Conservation (phyloP, 2,888 invertebrate species). For the Scrobipalpa costella region DNA sequence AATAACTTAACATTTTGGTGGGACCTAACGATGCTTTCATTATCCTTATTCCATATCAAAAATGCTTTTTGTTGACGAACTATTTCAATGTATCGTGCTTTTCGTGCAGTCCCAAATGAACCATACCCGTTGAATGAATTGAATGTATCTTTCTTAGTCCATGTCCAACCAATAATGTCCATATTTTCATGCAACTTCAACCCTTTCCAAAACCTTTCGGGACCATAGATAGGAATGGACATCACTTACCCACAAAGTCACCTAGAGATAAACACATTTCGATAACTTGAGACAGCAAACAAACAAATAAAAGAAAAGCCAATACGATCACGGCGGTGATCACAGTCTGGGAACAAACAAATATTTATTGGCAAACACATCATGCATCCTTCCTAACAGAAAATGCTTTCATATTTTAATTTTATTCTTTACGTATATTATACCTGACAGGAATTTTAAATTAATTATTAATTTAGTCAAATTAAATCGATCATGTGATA, state of each 20-base stretch:
- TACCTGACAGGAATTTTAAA: too few relatives aligned
- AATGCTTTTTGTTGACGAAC: background rate
- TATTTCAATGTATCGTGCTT: constrained; percentile 42
- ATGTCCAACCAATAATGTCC: too few relatives aligned
- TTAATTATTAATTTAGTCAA: background rate
- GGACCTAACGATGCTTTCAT: background rate
- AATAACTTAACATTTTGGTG: too few relatives aligned
- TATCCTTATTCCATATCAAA: background rate
- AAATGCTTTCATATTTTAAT: background rate
- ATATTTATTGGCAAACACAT: constrained; percentile 80
- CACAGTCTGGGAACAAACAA: constrained; percentile 47
- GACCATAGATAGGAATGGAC: constrained; percentile 48
- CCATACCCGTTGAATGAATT: constrained; percentile 50
- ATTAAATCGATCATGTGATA: background rate
- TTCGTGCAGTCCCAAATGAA: constrained; percentile 58
- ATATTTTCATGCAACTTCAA: constrained; percentile 35
- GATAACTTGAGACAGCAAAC: constrained; percentile 66
- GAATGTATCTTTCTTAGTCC: constrained; percentile 7
- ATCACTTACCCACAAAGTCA: constrained; percentile 62
- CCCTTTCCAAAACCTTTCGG: constrained; percentile 17
- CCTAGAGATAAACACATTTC: constrained; percentile 47
- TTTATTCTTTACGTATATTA: background rate
- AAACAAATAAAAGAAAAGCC: constrained; percentile 60
- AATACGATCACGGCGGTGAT: constrained; percentile 56
- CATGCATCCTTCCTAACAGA: constrained; percentile 54